Conservation (phyloP, 2,797 vertebrate species). For the Muscicapa striata region DNA sequence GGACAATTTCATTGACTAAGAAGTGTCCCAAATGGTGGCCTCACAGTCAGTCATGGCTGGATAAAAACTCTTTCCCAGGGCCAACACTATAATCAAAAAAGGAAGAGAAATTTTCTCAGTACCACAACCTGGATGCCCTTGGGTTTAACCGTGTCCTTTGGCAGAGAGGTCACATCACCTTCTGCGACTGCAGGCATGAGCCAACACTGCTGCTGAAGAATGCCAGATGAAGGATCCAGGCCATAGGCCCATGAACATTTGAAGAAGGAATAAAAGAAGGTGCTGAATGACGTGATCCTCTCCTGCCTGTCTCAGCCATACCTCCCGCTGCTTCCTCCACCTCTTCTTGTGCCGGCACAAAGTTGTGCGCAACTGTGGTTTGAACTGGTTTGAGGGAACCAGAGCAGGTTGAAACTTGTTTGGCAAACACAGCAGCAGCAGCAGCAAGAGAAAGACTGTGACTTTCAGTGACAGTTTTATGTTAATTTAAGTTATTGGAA, state of each 20-base stretch:
- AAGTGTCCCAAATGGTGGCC: not conserved
- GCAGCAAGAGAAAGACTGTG: not conserved
- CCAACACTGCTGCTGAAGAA: not conserved
- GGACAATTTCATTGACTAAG: constrained; percentile 35
- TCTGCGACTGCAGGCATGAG: not conserved
- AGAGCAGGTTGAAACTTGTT: constrained; percentile 17
- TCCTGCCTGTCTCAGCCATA: not conserved
- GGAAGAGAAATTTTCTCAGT: not conserved
- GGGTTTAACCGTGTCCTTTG: not conserved
- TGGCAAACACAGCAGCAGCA: constrained; percentile 1
- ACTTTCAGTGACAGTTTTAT: constrained; percentile 39
- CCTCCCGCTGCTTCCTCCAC: constrained; percentile 9
- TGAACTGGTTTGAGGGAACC: constrained; percentile 21
- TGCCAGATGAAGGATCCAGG: not conserved
- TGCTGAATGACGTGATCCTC: not conserved
- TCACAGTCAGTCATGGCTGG: not conserved
- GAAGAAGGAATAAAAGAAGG: not conserved
- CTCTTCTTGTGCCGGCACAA: not conserved
- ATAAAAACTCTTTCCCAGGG: not conserved
- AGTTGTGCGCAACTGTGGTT: not conserved
- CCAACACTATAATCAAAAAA: not conserved
- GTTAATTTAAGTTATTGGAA: constrained; percentile 18
- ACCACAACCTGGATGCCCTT: not conserved
- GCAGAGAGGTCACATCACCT: not conserved
- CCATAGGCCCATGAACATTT: not conserved